Conservation (phyloP, 2,888 invertebrate species). For the Polymixis lichenea region DNA sequence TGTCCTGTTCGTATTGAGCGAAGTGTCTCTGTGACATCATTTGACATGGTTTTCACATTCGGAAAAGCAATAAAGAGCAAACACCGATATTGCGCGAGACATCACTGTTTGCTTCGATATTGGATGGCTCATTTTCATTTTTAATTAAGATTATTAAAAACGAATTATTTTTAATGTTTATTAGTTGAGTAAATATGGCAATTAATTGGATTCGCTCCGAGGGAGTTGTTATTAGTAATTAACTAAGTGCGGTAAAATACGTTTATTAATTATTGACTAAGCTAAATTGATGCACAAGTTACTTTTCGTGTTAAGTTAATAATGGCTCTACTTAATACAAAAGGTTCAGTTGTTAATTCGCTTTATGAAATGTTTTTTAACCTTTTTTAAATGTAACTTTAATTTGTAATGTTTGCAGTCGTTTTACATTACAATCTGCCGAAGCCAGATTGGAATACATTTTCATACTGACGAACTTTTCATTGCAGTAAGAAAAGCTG, state of each 20-base stretch:
- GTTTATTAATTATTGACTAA: conserved; percentile 48
- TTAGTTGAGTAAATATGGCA: conserved; percentile 47
- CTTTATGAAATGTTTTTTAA: background rate
- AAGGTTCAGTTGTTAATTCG: background rate
- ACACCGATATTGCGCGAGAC: conserved; percentile 51
- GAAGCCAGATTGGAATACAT: background rate
- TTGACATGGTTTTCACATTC: conserved; percentile 66
- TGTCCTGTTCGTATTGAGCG: conserved; percentile 72
- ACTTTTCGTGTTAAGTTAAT: conserved; percentile 5
- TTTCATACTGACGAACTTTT: background rate
- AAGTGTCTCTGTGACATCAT: conserved; percentile 63
- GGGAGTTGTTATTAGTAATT: conserved; percentile 44
- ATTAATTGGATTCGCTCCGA: conserved; percentile 48
- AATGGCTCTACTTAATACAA: background rate
- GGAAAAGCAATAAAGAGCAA: conserved; percentile 64
- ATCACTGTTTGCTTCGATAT: conserved; percentile 37
- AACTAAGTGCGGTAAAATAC: conserved; percentile 55
- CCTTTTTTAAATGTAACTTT: background rate
- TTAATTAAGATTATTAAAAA: conserved; percentile 43
- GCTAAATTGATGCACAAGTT: conserved; percentile 35
- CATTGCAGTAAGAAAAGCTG: conserved; percentile 1
- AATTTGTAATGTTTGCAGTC: background rate
- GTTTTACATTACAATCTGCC: background rate
- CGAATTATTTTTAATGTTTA: conserved; percentile 53
- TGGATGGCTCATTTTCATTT: conserved; percentile 45